Percentiles rank a stretch among this genome's conserved stretches.
Conservation (phyloP, 2,797 vertebrate genomes). For the Acrossocheilus fasciatus region DNA sequence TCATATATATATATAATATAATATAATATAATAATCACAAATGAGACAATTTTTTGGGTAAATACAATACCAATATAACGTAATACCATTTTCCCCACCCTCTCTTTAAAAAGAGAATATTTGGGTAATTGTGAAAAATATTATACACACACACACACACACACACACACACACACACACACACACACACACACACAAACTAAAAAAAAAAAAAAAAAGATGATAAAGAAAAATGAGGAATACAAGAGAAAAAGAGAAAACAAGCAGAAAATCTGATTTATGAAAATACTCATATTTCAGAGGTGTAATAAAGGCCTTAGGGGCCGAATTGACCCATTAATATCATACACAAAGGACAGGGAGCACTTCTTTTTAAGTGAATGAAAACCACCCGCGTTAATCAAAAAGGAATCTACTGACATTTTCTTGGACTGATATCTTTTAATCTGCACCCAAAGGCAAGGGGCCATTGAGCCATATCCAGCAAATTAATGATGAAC, state of each 20-base stretch:
- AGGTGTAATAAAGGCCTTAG: background rate
- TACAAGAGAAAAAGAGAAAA: background rate
- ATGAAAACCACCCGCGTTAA: conserved; percentile 15
- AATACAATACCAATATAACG: background rate
- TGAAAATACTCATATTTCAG: conserved; percentile 30
- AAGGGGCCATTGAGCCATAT: conserved; percentile 17
- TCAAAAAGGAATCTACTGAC: conserved; percentile 43
- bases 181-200: background rate
- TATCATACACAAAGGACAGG: conserved; percentile 31
- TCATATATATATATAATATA: background rate
- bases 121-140: background rate
- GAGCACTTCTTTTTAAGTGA: background rate
- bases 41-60: background rate
- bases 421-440: conserved; percentile 40
- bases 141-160: background rate
- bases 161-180: background rate
- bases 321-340: conserved; percentile 39
- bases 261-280: background rate
- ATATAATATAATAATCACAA: background rate
- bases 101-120: background rate
- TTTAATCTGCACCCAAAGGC: conserved; percentile 48
- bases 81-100: background rate
- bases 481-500: conserved; percentile 51
- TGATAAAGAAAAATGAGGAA: background rate
- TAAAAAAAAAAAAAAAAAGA: background rate